Conservation (phyloP, 2,888 invertebrate species). For the Drosophila bunnanda region DNA sequence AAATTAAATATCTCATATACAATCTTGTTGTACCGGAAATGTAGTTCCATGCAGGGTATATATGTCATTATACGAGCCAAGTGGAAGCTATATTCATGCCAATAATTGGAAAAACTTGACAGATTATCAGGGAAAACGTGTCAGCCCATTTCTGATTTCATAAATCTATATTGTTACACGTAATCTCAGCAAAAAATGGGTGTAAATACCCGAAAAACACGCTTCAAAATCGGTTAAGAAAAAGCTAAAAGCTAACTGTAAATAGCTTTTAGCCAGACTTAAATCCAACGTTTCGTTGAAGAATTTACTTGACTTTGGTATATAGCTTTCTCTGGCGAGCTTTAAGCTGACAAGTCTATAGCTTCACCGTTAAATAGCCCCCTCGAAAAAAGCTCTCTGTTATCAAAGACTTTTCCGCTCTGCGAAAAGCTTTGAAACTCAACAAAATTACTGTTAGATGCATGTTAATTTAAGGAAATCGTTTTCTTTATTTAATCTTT, state of each 20-base stretch:
- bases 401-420: neutral
- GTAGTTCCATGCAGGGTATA: constrained; percentile 2
- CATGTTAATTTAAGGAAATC: constrained; percentile 70
- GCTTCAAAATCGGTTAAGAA: neutral
- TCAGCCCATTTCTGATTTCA: neutral
- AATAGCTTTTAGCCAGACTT: constrained; percentile 1
- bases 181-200: neutral
- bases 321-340: neutral
- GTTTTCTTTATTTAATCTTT: constrained; percentile 67
- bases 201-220: neutral
- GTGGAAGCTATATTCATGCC: constrained; percentile 10
- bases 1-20: neutral
- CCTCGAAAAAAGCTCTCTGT: constrained; percentile 7
- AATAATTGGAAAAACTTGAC: constrained; percentile 6
- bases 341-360: neutral
- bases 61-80: constrained; percentile 2
- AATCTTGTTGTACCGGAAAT: constrained; percentile 16
- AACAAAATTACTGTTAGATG: constrained; percentile 4
- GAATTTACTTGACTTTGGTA: neutral
- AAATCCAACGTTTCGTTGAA: neutral
- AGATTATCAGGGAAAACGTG: constrained; percentile 3
- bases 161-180: neutral
- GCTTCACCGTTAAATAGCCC: neutral
- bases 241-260: neutral
- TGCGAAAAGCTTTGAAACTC: neutral